Evolutionary conservation across 2,797 vertebrate species (phyloP), one percentile per base, ranked within the genome.

Genomic region (Euphonia xanthogaster): DNA sequence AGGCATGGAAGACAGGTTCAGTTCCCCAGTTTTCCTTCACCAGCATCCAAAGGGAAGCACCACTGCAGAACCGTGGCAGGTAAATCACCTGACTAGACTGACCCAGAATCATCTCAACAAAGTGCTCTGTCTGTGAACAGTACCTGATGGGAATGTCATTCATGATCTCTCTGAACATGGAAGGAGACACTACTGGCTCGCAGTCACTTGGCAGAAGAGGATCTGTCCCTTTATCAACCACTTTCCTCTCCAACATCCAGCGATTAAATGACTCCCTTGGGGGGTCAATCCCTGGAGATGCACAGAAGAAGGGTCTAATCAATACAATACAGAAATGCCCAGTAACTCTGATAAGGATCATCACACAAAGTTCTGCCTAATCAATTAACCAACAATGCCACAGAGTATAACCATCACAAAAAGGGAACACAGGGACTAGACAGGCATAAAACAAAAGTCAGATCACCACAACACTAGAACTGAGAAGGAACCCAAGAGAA

Each of bases 121-220:
- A 25, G 23, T 19, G 10, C 18, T 20, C 58, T 7, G 4, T 13
- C 14, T 21, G 8, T 24, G 53, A 61, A 10, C 24, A 25, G 28
- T 96, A 99, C 99, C 99, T 99, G 98, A 99, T 99, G 88, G 99
- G 99, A 97, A 99, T 99, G 98, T 99, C 99, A 39, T 99, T 99
- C 99, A 99, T 99, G 96, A 99, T 99, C 98, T 99, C 99, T 92
- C 99, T 98, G 97, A 99, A 99, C 99, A 99, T 99, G 96, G 99
- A 99, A 14, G 99, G 98, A 8, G 99, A 99, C 66, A 99, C 98
- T 17, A 99, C 89, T 1, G 99, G 99, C 55, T 99, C 99, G 10
- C 99, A 99, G 94, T 99, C 99, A 79, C 99, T 99, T 0, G 99
- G 99, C 80, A 99, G 92, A 67, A 99, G 96, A 19, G 99, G 99